Evolutionary conservation across 2,888 invertebrate genomes (phyloP).

Genomic region (Aspidapion aeneum): DNA sequence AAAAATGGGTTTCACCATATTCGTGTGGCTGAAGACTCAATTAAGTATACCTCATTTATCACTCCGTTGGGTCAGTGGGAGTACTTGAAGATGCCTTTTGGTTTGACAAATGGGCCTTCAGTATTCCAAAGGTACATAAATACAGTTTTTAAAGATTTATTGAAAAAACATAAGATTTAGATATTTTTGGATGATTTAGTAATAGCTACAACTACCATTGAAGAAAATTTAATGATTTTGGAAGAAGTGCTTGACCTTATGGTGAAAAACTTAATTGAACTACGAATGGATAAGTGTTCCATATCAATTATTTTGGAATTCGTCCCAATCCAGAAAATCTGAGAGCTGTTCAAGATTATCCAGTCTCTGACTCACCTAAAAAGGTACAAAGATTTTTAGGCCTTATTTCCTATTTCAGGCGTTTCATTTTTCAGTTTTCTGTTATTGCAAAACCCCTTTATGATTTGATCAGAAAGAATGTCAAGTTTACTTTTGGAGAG

Average conservation of each 20-base stretch:
- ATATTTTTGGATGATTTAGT: conserved; percentile 30
- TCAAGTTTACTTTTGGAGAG: conserved; percentile 29
- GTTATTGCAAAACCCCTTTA: conserved; percentile 35
- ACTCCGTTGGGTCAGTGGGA: conserved; percentile 35
- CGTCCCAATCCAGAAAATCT: conserved; percentile 16
- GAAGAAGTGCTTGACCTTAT: conserved; percentile 21
- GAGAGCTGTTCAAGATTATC: conserved; percentile 13
- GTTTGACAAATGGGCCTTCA: conserved; percentile 30
- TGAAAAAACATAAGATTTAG: conserved; percentile 20
- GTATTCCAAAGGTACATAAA: conserved; percentile 26
- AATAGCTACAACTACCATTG: conserved; percentile 24
- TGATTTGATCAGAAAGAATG: conserved; percentile 29
- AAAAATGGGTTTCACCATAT: conserved; percentile 36
- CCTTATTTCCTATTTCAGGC: conserved; percentile 19
- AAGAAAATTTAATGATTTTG: conserved; percentile 24
- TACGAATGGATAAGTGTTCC: conserved; percentile 32
- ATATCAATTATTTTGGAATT: conserved; percentile 27
- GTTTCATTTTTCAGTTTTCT: conserved; percentile 21
- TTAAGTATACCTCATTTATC: conserved; percentile 35
- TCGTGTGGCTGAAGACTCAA: conserved; percentile 27
- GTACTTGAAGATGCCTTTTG: conserved; percentile 36
- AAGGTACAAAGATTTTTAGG: conserved; percentile 19
- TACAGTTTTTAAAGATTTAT: conserved; percentile 24
- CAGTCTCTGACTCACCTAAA: conserved; percentile 15
- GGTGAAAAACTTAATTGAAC: conserved; percentile 21